Evolutionary conservation across 64 coral and sea anemone genomes (phyloP).

Genomic region (Porites lutea): DNA sequence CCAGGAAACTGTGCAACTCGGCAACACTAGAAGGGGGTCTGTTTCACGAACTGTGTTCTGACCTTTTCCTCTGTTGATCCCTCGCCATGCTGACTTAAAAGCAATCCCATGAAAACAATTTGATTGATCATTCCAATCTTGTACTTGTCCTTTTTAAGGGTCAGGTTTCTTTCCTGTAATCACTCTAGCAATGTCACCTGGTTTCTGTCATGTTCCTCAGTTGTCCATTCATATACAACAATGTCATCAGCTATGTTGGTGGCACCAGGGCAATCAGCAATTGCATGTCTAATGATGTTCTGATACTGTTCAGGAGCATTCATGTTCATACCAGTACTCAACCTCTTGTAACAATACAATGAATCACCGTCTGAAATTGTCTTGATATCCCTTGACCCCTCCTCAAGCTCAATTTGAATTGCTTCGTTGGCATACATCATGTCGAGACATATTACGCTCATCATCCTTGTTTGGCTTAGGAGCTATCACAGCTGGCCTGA

Average conservation of each 20-base stretch:
- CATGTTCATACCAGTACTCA: constrained; percentile 41
- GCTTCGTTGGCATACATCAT: too few relatives aligned
- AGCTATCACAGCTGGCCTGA: too few relatives aligned
- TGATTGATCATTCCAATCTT: constrained; percentile 10
- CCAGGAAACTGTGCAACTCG: constrained; percentile 11
- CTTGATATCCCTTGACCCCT: constrained; percentile 43
- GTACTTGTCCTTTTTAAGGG: constrained; percentile 48
- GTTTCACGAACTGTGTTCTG: constrained; percentile 7
- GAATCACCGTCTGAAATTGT: constrained; percentile 1
- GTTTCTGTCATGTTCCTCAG: constrained; percentile 34
- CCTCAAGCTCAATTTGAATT: constrained; percentile 36
- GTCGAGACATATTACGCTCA: too few relatives aligned
- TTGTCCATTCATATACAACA: constrained; percentile 6
- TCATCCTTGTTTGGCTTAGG: too few relatives aligned
- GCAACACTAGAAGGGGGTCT: not conserved
- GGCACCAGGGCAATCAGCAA: not conserved
- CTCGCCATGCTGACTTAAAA: constrained; percentile 16
- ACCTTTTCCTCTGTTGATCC: constrained; percentile 39
- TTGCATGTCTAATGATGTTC: constrained; percentile 14
- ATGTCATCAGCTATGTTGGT: constrained; percentile 59
- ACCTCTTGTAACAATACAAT: constrained; percentile 47
- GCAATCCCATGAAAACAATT: constrained; percentile 54
- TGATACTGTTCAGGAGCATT: constrained; percentile 40
- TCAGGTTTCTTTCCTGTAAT: constrained; percentile 46
- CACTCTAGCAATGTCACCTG: not conserved